Conservation (phyloP, 2,888 invertebrate genomes). For the Smittia aterrima region DNA sequence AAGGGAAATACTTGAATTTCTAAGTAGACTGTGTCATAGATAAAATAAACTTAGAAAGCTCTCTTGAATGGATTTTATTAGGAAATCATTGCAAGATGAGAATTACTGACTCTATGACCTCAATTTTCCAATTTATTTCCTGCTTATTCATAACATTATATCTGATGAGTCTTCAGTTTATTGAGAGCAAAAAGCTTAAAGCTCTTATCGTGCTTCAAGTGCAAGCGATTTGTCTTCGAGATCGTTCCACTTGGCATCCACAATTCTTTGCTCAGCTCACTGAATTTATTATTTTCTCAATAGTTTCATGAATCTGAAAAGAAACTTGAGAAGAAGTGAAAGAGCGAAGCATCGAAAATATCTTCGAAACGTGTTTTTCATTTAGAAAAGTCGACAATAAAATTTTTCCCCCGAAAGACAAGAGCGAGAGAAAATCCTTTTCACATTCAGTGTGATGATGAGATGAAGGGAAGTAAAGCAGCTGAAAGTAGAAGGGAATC, state of each 20-base stretch:
- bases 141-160: conserved; percentile 2
- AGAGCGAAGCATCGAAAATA: conserved; percentile 14
- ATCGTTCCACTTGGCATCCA: neutral
- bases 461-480: neutral
- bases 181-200: conserved; percentile 8
- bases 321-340: neutral
- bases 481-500: conserved; percentile 22
- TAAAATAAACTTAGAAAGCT: no score
- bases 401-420: no score
- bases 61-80: no score
- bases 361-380: conserved; percentile 33
- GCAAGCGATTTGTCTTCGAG: conserved; percentile 21
- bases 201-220: conserved; percentile 2
- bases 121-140: neutral
- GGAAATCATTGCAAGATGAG: no score
- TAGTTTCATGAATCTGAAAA: conserved; percentile 10
- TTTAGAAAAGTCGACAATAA: conserved; percentile 15
- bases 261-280: neutral
- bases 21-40: no score
- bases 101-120: neutral
- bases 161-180: neutral
- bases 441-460: neutral
- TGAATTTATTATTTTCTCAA: neutral
- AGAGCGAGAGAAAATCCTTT: neutral
- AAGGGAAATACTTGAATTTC: no score